Percentiles rank a stretch among this genome's conserved stretches.
These are phyloP conservation scores for Amiota mariae DNA, from an alignment of 2,888 invertebrate genomes.

Conservation along the genomic window DNA sequence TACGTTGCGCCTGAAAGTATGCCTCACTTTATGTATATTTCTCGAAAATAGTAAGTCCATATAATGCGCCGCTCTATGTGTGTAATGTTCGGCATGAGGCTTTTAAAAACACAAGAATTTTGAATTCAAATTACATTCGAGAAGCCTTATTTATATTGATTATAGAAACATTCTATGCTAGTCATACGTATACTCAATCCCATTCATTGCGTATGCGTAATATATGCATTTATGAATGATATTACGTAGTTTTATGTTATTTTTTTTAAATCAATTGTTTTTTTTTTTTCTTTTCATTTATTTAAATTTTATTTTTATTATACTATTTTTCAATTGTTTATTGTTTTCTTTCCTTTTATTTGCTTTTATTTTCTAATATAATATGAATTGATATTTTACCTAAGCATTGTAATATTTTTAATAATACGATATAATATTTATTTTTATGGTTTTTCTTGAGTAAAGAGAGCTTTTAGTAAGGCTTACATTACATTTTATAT, in stretches of 20 bases:
- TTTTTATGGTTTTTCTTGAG: no score
- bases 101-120: constrained; percentile 56
- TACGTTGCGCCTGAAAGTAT: constrained; percentile 37
- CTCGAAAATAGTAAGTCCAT: constrained; percentile 29
- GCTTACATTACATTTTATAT: no score
- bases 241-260: constrained; percentile 13
- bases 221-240: constrained; percentile 31
- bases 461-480: no score
- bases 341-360: no score
- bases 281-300: no score
- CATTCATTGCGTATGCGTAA: constrained; percentile 49
- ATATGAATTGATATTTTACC: no score
- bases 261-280: constrained; percentile 27
- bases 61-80: not conserved
- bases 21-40: constrained; percentile 36
- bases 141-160: constrained; percentile 20
- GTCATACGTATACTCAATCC: not conserved
- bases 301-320: no score
- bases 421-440: no score
- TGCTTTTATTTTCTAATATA: no score
- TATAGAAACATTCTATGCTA: not conserved
- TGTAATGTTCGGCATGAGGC: constrained; percentile 46
- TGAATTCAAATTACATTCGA: constrained; percentile 52
- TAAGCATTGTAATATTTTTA: no score
- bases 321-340: no score